These are phyloP conservation scores for Holothuria leucospilota DNA, from an alignment of 53 echinoderm and acorn worm genomes.

Conservation along the genomic window DNA sequence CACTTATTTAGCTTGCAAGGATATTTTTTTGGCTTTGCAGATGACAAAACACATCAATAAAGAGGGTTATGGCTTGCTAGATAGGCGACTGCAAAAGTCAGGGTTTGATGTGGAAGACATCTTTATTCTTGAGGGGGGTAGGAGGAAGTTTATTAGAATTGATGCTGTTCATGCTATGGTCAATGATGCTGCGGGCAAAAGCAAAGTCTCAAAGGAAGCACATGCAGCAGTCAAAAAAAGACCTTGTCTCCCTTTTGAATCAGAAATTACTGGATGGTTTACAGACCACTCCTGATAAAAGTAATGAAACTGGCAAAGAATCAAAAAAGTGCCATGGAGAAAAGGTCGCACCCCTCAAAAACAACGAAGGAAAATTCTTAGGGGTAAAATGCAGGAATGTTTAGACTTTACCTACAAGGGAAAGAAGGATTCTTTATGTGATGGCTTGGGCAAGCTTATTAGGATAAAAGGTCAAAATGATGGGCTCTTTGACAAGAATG, in stretches of 20 bases:
- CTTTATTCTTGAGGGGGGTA: neutral
- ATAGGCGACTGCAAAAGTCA: neutral
- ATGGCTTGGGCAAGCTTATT: neutral
- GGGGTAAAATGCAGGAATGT: neutral
- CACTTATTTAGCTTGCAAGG: neutral
- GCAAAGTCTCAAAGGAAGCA: neutral
- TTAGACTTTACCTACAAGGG: neutral
- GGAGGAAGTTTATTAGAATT: neutral
- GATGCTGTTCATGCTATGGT: neutral
- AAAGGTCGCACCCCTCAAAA: constrained; percentile 3
- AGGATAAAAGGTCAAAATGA: neutral
- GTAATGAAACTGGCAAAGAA: too few relatives aligned
- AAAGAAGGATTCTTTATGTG: neutral
- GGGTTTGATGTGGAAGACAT: neutral
- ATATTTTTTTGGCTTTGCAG: constrained; percentile 13
- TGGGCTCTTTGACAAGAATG: neutral
- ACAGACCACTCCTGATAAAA: neutral
- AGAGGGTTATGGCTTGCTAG: neutral
- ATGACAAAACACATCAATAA: constrained; percentile 1
- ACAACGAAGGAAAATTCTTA: neutral
- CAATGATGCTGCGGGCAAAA: neutral
- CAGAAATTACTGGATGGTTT: neutral
- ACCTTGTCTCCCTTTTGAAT: neutral
- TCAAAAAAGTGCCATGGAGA: neutral
- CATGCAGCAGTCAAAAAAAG: neutral